phyloP scores from a whole-genome alignment of 2,888 invertebrate genomes.

The Athrips mouffetella region DNA sequence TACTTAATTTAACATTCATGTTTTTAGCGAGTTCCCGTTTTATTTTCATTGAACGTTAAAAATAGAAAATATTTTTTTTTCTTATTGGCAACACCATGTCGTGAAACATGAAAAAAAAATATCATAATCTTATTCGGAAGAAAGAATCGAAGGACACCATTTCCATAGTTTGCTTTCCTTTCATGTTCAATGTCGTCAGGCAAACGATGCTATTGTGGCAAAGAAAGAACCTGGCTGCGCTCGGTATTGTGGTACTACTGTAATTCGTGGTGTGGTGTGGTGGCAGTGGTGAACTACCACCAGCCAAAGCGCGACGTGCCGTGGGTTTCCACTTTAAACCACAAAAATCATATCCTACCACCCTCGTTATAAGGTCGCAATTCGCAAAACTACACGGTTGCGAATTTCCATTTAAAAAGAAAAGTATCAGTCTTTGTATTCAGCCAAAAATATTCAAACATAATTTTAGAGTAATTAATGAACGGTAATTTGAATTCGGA shows the following conservation, averaged over 20 bases:
- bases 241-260: constrained; percentile 20
- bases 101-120: too few species aligned
- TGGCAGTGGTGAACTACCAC: constrained; percentile 63
- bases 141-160: neutral
- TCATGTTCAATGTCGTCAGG: constrained; percentile 33
- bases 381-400: neutral
- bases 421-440: neutral
- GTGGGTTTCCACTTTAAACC: constrained; percentile 12
- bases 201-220: too few species aligned
- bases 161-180: constrained; percentile 22
- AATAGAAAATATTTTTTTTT: neutral
- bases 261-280: constrained; percentile 38
- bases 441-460: neutral
- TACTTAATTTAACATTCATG: too few species aligned
- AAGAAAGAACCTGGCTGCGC: too few species aligned
- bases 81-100: too few species aligned
- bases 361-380: neutral
- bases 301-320: constrained; percentile 56
- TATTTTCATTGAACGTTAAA: neutral
- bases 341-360: neutral
- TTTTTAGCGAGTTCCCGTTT: too few species aligned
- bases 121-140: too few species aligned
- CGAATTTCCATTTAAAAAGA: constrained; percentile 1
- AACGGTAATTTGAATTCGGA: constrained; percentile 6
- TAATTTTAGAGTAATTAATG: neutral